A percentile compares a stretch with the other conserved stretches of the same genome.
Evolutionary conservation across 1,140 invertebrate genomes (phyloP).

Genomic region (Orchesella cincta): DNA sequence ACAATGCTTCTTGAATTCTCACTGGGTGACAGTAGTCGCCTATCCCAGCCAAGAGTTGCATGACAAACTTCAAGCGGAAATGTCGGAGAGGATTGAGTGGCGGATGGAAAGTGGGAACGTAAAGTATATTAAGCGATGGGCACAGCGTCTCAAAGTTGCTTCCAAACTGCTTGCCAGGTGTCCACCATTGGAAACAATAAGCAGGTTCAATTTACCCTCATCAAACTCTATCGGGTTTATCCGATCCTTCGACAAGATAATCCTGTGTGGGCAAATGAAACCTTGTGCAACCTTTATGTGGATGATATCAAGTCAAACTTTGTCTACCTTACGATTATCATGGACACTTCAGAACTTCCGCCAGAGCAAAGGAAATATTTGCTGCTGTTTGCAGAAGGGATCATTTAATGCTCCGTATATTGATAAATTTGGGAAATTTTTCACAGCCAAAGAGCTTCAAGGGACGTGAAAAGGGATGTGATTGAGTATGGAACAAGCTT

Average conservation of each 20-base stretch:
- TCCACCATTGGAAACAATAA: neutral
- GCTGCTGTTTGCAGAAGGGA: slow-evolving; percentile 16
- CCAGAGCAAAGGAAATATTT: slow-evolving; percentile 37
- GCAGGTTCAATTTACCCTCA: neutral
- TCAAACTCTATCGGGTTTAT: neutral
- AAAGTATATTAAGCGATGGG: slow-evolving; percentile 21
- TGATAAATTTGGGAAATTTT: neutral
- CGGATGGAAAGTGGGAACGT: neutral
- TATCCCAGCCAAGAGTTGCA: neutral
- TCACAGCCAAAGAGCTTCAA: neutral
- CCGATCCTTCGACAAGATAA: neutral
- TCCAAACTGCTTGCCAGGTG: neutral
- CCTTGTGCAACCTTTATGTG: slow-evolving; percentile 33
- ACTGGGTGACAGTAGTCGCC: slow-evolving; percentile 27
- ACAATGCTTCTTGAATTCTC: slow-evolving; percentile 1
- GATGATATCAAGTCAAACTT: slow-evolving; percentile 33
- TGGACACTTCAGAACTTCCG: slow-evolving; percentile 31
- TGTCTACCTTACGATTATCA: slow-evolving; percentile 29
- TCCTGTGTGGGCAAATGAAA: slow-evolving; percentile 26
- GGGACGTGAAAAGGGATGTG: neutral
- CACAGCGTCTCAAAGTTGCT: slow-evolving; percentile 4
- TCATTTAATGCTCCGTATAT: slow-evolving; percentile 5
- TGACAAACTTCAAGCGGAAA: slow-evolving; percentile 4
- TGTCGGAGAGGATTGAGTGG: neutral
- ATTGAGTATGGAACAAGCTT: slow-evolving; percentile 13